A percentile compares a stretch with the other conserved stretches of the same genome.
Evolutionary conservation across 2,797 vertebrate species (phyloP).

Genomic region (Enteromius radiatus): DNA sequence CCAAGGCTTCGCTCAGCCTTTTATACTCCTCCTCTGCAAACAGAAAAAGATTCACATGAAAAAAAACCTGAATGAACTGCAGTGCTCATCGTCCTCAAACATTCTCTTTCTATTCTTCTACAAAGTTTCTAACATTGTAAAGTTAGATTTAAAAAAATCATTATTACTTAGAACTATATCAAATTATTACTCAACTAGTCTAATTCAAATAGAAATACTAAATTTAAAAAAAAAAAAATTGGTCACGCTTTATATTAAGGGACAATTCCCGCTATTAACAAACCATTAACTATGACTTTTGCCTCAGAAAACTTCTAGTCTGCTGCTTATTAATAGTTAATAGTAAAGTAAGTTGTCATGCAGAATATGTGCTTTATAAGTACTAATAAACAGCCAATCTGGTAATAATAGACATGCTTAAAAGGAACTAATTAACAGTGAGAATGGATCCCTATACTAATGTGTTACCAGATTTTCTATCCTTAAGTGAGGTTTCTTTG

Average conservation of each 20-base stretch:
- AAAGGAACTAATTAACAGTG: too few relatives aligned
- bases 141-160: background rate
- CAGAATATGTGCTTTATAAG: background rate
- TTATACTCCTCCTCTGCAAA: constrained; percentile 98
- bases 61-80: background rate
- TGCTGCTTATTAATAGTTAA: too few relatives aligned
- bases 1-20: constrained; percentile 93
- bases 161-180: too few relatives aligned
- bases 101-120: background rate
- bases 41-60: constrained; percentile 60
- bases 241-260: too few relatives aligned
- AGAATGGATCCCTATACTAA: too few relatives aligned
- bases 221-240: too few relatives aligned
- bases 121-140: background rate
- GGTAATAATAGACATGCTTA: too few relatives aligned
- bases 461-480: background rate
- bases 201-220: background rate
- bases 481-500: background rate
- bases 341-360: too few relatives aligned
- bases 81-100: background rate
- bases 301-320: too few relatives aligned
- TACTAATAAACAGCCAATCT: too few relatives aligned
- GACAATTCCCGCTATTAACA: too few relatives aligned
- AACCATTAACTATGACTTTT: too few relatives aligned
- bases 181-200: background rate